Evolutionary conservation across 2,113 vertebrate species (phyloP).

Genomic region (cat (Felis catus)): F.catus_Fca126_mat1.0 CM031418.1:71135001-71135500

Average conservation of each 20-base stretch:
- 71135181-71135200: background rate
- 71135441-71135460: background rate
- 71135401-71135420: background rate
- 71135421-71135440: background rate
- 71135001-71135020: background rate
- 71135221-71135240: background rate
- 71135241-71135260: background rate
- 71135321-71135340: background rate
- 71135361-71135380: background rate
- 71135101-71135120: background rate
- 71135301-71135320: background rate
- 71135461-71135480: background rate
- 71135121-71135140: background rate
- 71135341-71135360: background rate
- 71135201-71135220: background rate
- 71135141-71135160: background rate
- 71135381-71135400: background rate
- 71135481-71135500: background rate
- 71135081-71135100: background rate
- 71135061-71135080: background rate
- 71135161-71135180: background rate
- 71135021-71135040: background rate
- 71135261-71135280: background rate
- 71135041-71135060: background rate
- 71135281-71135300: background rate